Evolutionary conservation across 2,797 vertebrate genomes (phyloP).

Genomic region (Astyanax mexicanus): DNA sequence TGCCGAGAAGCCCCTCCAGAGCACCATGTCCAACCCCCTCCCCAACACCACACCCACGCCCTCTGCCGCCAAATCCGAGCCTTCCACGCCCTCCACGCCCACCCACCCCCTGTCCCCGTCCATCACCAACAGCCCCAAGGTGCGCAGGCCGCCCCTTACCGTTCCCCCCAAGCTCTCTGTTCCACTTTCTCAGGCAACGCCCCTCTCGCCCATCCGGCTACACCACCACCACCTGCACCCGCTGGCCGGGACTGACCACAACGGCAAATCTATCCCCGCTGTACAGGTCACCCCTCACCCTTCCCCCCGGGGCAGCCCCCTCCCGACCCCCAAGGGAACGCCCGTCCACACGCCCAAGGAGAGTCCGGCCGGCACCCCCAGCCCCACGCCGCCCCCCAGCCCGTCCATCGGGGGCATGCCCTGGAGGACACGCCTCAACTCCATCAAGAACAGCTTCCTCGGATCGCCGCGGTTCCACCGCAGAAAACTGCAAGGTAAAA

Average conservation of each 20-base stretch:
- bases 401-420: slow-evolving; percentile 98
- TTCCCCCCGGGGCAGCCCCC: slow-evolving; percentile 95
- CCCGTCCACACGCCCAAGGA: slow-evolving; percentile 98
- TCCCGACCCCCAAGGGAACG: slow-evolving; percentile 97
- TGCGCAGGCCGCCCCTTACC: slow-evolving; percentile 77
- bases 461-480: slow-evolving; percentile 98
- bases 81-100: slow-evolving; percentile 77
- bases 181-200: slow-evolving; percentile 79
- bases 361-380: slow-evolving; percentile 95
- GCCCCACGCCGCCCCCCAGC: slow-evolving; percentile 95
- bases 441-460: slow-evolving; percentile 99
- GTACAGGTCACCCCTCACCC: slow-evolving; percentile 98
- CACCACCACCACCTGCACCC: slow-evolving; percentile 83
- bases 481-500: slow-evolving; percentile 95
- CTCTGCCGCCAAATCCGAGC: slow-evolving; percentile 79
- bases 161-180: slow-evolving; percentile 84
- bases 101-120: slow-evolving; percentile 71
- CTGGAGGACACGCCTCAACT: slow-evolving; percentile 97
- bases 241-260: slow-evolving; percentile 85
- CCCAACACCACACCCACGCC: slow-evolving; percentile 76
- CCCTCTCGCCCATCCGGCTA: slow-evolving; percentile 84
- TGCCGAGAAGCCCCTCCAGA: slow-evolving; percentile 91
- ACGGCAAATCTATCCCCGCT: slow-evolving; percentile 96
- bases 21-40: slow-evolving; percentile 91
- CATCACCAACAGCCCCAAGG: slow-evolving; percentile 79